Percentiles rank a stretch among this genome's conserved stretches.
Conservation (phyloP, 2,113 vertebrate genomes). For the Oxyruncus cristatus region DNA sequence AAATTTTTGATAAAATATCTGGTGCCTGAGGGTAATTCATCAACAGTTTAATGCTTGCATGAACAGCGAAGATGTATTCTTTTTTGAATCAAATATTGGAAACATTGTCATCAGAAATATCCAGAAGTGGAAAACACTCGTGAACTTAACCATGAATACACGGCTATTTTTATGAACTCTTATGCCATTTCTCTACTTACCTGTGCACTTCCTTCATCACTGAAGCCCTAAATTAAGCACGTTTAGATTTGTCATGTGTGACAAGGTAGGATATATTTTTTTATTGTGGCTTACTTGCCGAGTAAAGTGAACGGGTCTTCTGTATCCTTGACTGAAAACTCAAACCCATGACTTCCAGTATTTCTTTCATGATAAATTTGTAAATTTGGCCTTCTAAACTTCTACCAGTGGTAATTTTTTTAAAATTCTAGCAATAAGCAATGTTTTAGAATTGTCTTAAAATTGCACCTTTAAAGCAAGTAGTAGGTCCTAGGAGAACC, state of each 20-base stretch:
- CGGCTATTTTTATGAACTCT: not conserved
- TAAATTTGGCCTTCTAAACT: not conserved
- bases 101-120: not conserved
- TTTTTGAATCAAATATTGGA: not conserved
- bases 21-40: not conserved
- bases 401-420: not conserved
- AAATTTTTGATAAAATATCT: not conserved
- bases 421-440: not conserved
- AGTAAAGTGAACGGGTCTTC: not conserved
- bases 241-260: not conserved
- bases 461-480: not conserved
- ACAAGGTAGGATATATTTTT: not conserved
- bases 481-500: not conserved
- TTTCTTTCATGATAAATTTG: not conserved
- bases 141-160: not conserved
- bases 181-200: not conserved
- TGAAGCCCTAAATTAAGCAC: not conserved
- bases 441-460: not conserved
- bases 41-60: not conserved
- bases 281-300: not conserved
- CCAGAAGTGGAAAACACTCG: not conserved
- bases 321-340: not conserved
- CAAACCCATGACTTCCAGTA: accelerated
- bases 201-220: not conserved
- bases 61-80: accelerated